Conservation (phyloP, 1,140 invertebrate species). For the Lucilia sericata region DNA sequence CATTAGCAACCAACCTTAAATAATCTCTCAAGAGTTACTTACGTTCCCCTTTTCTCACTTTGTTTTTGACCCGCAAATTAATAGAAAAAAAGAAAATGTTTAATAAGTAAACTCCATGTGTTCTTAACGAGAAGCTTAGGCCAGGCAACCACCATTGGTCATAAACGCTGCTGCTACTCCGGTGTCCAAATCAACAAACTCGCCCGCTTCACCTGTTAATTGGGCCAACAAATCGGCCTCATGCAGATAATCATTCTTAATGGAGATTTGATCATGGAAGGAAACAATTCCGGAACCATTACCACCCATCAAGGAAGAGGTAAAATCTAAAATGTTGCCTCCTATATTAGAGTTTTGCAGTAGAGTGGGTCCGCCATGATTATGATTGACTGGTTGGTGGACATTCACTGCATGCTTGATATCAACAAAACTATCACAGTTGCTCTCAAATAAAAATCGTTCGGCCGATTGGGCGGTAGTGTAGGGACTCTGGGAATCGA, state of each 20-base stretch:
- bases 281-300: slow-evolving; percentile 49
- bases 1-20: slow-evolving; percentile 1
- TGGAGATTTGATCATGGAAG: slow-evolving; percentile 58
- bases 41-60: slow-evolving; percentile 8
- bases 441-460: slow-evolving; percentile 63
- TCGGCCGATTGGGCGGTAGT: slow-evolving; percentile 64
- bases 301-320: slow-evolving; percentile 49
- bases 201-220: slow-evolving; percentile 56
- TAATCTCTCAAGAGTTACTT: slow-evolving; percentile 15
- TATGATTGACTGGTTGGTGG: slow-evolving; percentile 53
- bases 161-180: slow-evolving; percentile 60
- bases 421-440: slow-evolving; percentile 59
- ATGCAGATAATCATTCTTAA: slow-evolving; percentile 59
- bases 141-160: slow-evolving; percentile 63
- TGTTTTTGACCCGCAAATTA: slow-evolving; percentile 37
- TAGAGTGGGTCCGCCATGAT: slow-evolving; percentile 45
- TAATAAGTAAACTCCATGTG: neutral
- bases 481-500: slow-evolving; percentile 65
- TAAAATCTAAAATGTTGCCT: slow-evolving; percentile 60
- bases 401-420: slow-evolving; percentile 65
- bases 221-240: slow-evolving; percentile 59
- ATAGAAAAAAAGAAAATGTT: slow-evolving; percentile 26
- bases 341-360: slow-evolving; percentile 50
- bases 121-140: slow-evolving; percentile 31
- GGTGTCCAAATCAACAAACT: slow-evolving; percentile 65